These are phyloP conservation scores for Blastomussa wellsi DNA, from an alignment of 92 coral and sea anemone genomes.

Conservation along the genomic window DNA sequence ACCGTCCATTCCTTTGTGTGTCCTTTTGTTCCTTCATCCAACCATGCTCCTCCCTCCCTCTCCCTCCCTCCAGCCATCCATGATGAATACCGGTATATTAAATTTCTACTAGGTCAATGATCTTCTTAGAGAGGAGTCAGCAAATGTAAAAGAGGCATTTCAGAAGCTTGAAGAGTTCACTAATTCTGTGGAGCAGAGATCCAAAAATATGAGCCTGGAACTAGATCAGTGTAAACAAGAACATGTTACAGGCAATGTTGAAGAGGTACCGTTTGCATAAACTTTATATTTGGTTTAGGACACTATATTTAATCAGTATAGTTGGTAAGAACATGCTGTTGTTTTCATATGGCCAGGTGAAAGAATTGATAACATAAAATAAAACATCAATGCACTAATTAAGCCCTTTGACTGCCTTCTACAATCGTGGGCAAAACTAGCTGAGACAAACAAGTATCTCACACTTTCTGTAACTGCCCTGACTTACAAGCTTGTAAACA, in stretches of 20 bases:
- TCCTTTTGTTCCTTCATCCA: too few species aligned
- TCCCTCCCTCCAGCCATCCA: background rate
- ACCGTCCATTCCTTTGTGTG: background rate
- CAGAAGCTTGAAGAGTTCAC: constrained; percentile 50
- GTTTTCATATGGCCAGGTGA: too few species aligned
- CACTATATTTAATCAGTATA: too few species aligned
- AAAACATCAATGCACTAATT: too few species aligned
- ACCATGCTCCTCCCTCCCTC: too few species aligned
- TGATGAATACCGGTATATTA: background rate
- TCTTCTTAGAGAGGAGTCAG: constrained; percentile 63
- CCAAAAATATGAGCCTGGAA: constrained; percentile 1
- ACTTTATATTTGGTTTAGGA: background rate
- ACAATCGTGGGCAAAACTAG: too few species aligned
- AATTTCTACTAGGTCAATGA: constrained; percentile 40
- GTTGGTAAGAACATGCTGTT: too few species aligned
- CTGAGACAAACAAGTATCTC: too few species aligned
- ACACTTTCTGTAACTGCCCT: too few species aligned
- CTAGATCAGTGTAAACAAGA: constrained; percentile 11
- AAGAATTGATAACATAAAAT: too few species aligned
- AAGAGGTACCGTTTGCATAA: background rate
- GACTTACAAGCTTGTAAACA: too few species aligned
- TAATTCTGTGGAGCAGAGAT: constrained; percentile 25
- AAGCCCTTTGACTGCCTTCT: too few species aligned
- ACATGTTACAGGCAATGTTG: background rate
- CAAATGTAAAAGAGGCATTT: constrained; percentile 57